Conservation (phyloP, 2,113 vertebrate species). For the Vidua macroura region DNA sequence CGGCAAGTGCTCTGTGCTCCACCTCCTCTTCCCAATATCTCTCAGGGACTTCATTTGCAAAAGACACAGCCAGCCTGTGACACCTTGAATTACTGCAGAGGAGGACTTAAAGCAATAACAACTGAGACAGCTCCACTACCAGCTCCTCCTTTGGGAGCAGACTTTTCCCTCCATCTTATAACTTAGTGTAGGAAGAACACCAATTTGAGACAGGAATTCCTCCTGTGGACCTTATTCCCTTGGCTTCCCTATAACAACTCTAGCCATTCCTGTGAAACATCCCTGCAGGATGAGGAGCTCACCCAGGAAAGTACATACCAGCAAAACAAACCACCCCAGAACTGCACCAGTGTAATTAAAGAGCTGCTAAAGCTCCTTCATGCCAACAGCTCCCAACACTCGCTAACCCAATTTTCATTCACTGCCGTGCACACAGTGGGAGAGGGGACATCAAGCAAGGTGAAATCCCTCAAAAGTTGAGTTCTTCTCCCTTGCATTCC, state of each 20-base stretch:
- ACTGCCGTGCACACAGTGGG: accelerated
- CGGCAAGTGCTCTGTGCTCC: background rate
- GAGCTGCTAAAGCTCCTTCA: background rate
- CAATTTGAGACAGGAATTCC: background rate
- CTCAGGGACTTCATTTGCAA: constrained; percentile 10
- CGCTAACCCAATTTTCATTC: background rate
- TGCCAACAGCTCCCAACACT: background rate
- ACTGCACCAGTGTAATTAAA: background rate
- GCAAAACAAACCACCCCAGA: background rate
- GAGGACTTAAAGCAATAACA: constrained; percentile 14
- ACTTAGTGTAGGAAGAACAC: background rate
- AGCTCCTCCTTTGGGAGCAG: constrained; percentile 31
- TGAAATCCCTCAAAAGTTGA: constrained; percentile 22
- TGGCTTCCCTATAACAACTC: background rate
- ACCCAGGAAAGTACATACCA: background rate
- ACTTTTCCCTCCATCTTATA: background rate
- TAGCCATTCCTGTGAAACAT: accelerated
- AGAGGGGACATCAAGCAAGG: background rate
- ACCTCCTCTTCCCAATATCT: background rate
- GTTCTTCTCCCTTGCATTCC: constrained; percentile 55
- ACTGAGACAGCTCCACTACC: background rate
- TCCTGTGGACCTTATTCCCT: background rate
- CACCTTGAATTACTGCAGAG: constrained; percentile 12
- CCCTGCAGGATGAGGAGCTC: background rate
- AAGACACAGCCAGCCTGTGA: background rate